Conservation (phyloP, 2,888 invertebrate species). For the Diachrysia chrysitis region DNA sequence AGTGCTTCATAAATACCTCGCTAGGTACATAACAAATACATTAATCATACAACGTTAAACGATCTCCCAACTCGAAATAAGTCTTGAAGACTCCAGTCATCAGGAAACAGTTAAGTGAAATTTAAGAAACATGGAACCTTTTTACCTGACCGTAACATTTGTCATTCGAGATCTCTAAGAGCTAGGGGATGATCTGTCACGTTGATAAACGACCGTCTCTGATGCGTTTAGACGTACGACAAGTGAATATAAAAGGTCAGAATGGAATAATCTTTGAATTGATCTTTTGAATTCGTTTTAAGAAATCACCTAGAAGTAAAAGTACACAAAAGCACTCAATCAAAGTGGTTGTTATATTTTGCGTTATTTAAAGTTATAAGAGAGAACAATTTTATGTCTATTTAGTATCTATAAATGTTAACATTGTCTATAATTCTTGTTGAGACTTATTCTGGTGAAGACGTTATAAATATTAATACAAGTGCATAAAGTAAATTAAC, state of each 20-base stretch:
- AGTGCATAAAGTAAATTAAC: too few species aligned
- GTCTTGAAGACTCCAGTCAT: constrained; percentile 35
- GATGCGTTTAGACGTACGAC: constrained; percentile 63
- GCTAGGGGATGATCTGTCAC: constrained; percentile 81
- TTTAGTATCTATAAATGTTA: too few species aligned
- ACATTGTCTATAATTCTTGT: too few species aligned
- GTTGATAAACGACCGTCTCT: constrained; percentile 80
- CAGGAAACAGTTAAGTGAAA: constrained; percentile 73
- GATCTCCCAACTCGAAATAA: constrained; percentile 16
- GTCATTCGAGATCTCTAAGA: constrained; percentile 76
- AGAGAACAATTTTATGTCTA: too few species aligned
- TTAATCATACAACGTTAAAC: not conserved
- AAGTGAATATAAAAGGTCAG: constrained; percentile 18
- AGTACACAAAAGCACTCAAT: too few species aligned
- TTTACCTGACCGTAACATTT: constrained; percentile 86
- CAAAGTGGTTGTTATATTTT: not conserved
- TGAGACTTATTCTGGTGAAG: too few species aligned
- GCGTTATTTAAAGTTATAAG: not conserved
- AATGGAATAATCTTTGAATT: not conserved
- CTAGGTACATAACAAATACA: too few species aligned
- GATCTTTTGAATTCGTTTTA: not conserved
- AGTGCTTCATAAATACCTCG: too few species aligned
- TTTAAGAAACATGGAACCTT: constrained; percentile 72
- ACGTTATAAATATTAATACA: too few species aligned
- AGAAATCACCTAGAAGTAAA: too few species aligned